Conservation (phyloP, 2,888 invertebrate genomes). For the Oscheius myriophilus region DNA sequence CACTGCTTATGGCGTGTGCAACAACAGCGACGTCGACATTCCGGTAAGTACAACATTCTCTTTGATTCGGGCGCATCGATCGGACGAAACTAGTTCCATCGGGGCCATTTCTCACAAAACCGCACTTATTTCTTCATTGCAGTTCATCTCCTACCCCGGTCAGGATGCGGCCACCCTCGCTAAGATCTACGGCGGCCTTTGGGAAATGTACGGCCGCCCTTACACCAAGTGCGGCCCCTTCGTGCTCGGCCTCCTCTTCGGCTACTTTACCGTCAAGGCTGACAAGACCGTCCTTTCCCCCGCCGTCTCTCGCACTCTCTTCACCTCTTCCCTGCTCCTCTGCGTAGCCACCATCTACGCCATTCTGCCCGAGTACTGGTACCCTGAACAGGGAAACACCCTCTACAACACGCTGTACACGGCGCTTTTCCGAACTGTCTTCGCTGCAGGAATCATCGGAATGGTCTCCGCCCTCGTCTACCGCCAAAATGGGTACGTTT, state of each 20-base stretch:
- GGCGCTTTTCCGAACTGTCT: conserved; percentile 63
- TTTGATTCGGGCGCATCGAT: neutral
- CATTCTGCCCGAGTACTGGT: conserved; percentile 69
- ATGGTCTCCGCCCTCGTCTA: conserved; percentile 55
- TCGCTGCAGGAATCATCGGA: conserved; percentile 56
- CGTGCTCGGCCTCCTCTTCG: conserved; percentile 63
- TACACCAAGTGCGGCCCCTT: conserved; percentile 69
- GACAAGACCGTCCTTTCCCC: conserved; percentile 24
- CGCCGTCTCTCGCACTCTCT: conserved; percentile 34
- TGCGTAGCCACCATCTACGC: conserved; percentile 61
- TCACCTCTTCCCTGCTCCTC: conserved; percentile 36
- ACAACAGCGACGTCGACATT: conserved; percentile 68
- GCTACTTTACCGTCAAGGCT: conserved; percentile 46
- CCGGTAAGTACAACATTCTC: conserved; percentile 45
- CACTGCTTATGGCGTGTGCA: conserved; percentile 61
- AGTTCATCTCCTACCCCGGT: conserved; percentile 66
- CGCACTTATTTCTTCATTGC: conserved; percentile 19
- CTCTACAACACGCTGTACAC: conserved; percentile 67
- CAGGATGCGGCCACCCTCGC: conserved; percentile 44
- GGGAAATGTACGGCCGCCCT: conserved; percentile 68
- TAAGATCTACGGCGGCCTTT: conserved; percentile 62
- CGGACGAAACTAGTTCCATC: conserved; percentile 2
- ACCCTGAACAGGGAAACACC: conserved; percentile 56
- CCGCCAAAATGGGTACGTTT: conserved; percentile 41
- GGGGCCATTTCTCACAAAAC: conserved; percentile 1